Percentiles rank a stretch among this genome's conserved stretches.
Evolutionary conservation across 2,797 vertebrate species (phyloP).

Genomic region (Xerus rutilus): DNA sequence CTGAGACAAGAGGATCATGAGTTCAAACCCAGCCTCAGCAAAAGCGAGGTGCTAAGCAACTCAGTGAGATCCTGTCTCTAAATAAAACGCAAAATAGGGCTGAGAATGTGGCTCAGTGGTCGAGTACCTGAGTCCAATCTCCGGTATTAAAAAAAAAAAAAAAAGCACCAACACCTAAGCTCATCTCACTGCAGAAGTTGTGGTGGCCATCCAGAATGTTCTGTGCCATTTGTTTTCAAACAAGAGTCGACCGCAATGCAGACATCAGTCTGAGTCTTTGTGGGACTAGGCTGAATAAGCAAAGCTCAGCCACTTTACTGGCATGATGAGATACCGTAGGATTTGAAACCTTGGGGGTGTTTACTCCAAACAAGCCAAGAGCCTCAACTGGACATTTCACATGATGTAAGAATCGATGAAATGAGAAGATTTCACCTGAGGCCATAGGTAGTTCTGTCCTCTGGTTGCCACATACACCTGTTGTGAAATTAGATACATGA

Average conservation of each 20-base stretch:
- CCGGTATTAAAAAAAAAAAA: too few species aligned
- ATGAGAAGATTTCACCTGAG: not conserved
- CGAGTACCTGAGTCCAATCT: too few species aligned
- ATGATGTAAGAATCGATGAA: not conserved
- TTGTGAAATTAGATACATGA: not conserved
- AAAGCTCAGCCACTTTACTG: not conserved
- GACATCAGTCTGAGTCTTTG: not conserved
- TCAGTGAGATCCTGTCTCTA: too few species aligned
- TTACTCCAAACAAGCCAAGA: not conserved
- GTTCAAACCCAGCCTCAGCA: too few species aligned
- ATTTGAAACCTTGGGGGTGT: not conserved
- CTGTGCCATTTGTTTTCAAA: not conserved
- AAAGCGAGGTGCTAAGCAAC: too few species aligned
- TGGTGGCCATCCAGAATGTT: not conserved
- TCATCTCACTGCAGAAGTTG: not conserved
- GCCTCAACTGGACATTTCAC: not conserved
- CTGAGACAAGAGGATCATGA: too few species aligned
- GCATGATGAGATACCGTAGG: accelerated
- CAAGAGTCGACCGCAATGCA: not conserved
- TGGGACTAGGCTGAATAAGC: not conserved
- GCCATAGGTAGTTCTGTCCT: not conserved
- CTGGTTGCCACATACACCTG: too few species aligned
- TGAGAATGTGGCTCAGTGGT: too few species aligned
- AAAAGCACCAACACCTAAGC: not conserved
- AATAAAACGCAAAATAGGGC: too few species aligned